Evolutionary conservation across 2,888 invertebrate genomes (phyloP).

Genomic region (Athalia circularis): DNA sequence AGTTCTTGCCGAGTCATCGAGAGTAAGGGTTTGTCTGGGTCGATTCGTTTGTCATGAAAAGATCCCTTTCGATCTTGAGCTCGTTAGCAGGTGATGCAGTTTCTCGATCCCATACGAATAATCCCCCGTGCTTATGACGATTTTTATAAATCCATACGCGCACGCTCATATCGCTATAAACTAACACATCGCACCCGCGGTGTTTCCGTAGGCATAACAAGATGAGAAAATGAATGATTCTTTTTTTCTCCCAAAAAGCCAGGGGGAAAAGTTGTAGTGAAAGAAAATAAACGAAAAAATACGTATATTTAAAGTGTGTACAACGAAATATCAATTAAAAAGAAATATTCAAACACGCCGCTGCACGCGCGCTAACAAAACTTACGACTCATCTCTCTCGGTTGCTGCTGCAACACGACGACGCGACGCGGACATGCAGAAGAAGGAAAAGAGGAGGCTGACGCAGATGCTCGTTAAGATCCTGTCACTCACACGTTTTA

Average conservation of each 20-base stretch:
- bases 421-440: conserved; percentile 20
- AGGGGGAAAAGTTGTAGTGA: too few relatives aligned
- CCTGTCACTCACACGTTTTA: conserved; percentile 65
- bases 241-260: neutral
- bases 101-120: neutral
- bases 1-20: conserved; percentile 58
- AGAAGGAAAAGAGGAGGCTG: conserved; percentile 40
- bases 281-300: conserved; percentile 5
- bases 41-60: conserved; percentile 26
- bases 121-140: conserved; percentile 7
- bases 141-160: neutral
- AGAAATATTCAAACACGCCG: conserved; percentile 22
- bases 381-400: conserved; percentile 55
- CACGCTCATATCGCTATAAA: neutral
- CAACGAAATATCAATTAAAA: conserved; percentile 45
- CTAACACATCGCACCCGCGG: neutral
- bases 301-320: neutral
- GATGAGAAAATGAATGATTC: neutral
- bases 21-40: conserved; percentile 54
- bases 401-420: too few relatives aligned
- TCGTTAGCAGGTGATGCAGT: conserved; percentile 11
- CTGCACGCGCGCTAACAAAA: conserved; percentile 25
- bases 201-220: neutral
- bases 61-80: neutral
- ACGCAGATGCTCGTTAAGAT: conserved; percentile 71